Evolutionary conservation across 2,888 invertebrate genomes (phyloP).

Genomic region (Napeogenes inachia): DNA sequence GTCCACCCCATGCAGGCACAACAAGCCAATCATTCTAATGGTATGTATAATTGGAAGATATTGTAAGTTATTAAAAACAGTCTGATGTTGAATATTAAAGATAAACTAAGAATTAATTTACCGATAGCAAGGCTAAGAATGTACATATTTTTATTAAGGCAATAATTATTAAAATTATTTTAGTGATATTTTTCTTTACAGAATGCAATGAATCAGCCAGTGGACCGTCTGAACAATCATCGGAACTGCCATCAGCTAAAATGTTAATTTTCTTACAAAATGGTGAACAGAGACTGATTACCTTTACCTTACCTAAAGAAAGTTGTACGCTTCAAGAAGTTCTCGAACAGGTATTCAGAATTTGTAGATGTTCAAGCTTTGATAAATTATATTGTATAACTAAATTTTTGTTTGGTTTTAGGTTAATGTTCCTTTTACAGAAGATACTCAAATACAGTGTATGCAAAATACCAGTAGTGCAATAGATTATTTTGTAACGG

Average conservation of each 20-base stretch:
- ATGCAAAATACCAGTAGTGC: slow-evolving; percentile 84
- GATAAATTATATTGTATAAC: not conserved
- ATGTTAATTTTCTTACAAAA: slow-evolving; percentile 87
- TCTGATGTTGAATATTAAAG: not conserved
- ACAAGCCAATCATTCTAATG: slow-evolving; percentile 39
- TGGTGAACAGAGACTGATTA: slow-evolving; percentile 88
- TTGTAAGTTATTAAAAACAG: not conserved
- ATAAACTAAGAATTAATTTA: too few species aligned
- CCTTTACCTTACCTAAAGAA: slow-evolving; percentile 88
- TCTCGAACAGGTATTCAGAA: slow-evolving; percentile 81
- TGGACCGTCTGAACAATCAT: slow-evolving; percentile 65
- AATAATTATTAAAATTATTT: not conserved
- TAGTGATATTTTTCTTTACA: slow-evolving; percentile 38
- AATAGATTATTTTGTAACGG: slow-evolving; percentile 88
- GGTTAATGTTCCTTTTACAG: slow-evolving; percentile 83
- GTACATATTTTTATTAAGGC: not conserved
- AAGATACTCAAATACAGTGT: slow-evolving; percentile 84
- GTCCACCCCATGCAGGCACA: slow-evolving; percentile 69
- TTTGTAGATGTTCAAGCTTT: slow-evolving; percentile 7
- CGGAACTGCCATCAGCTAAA: slow-evolving; percentile 82
- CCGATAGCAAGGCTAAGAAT: not conserved
- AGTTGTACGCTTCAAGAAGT: slow-evolving; percentile 90
- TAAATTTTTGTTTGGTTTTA: slow-evolving; percentile 42
- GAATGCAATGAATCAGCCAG: slow-evolving; percentile 57
- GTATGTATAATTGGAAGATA: slow-evolving; percentile 17